Conservation (phyloP, 2,797 vertebrate species). For the Argya squamiceps region DNA sequence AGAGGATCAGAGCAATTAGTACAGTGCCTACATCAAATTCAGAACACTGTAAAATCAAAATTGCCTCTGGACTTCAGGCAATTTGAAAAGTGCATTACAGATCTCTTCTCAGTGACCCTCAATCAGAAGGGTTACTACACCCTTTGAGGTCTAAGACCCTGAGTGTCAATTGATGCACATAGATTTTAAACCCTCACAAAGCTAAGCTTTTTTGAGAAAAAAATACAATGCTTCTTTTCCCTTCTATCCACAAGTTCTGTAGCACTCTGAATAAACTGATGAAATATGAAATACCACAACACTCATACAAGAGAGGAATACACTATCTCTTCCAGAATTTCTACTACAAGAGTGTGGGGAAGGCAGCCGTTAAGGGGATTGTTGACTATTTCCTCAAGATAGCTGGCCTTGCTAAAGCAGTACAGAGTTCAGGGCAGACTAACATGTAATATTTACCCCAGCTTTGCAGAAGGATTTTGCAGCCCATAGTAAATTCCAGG, state of each 20-base stretch:
- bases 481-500: not conserved
- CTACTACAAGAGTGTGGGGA: not conserved
- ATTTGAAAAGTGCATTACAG: not conserved
- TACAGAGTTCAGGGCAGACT: not conserved
- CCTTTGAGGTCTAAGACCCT: not conserved
- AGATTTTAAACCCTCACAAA: not conserved
- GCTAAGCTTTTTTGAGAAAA: not conserved
- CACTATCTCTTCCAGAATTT: not conserved
- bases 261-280: not conserved
- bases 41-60: not conserved
- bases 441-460: not conserved
- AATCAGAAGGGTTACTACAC: not conserved
- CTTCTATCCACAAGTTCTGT: not conserved
- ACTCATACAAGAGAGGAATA: not conserved
- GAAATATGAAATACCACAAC: not conserved
- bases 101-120: not conserved
- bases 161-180: not conserved
- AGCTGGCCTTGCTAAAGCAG: not conserved
- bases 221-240: not conserved
- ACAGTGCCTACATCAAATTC: not conserved
- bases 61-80: not conserved
- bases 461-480: not conserved
- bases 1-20: slow-evolving; percentile 32
- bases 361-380: not conserved
- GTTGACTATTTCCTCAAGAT: not conserved